phyloP scores from a whole-genome alignment of 2,113 vertebrate species.

The Columba janthina region DNA sequence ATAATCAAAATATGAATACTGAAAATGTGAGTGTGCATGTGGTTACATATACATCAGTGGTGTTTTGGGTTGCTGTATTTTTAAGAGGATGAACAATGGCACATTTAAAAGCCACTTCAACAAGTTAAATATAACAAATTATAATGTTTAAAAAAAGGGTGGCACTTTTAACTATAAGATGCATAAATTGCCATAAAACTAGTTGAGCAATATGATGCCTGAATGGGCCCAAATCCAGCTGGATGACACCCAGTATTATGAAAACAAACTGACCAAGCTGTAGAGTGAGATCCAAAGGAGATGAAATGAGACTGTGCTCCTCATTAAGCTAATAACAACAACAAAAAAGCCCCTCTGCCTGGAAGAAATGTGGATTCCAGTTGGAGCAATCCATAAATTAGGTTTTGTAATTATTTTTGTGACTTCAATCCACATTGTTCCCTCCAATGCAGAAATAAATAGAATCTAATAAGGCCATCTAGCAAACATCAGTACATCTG shows the following conservation, averaged over 20 bases:
- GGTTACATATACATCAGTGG: not conserved
- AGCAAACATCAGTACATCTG: slow-evolving; percentile 20
- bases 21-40: not conserved
- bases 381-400: slow-evolving; percentile 48
- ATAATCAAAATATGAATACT: not conserved
- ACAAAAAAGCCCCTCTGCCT: slow-evolving; percentile 16
- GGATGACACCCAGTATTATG: not conserved
- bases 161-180: not conserved
- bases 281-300: slow-evolving; percentile 23
- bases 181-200: not conserved
- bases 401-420: slow-evolving; percentile 36
- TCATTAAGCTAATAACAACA: slow-evolving; percentile 39
- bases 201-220: not conserved
- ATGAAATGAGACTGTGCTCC: slow-evolving; percentile 8
- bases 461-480: slow-evolving; percentile 11
- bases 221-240: slow-evolving; percentile 10
- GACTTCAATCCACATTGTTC: slow-evolving; percentile 10
- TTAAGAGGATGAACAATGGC: not conserved
- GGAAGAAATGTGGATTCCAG: slow-evolving; percentile 55
- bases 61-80: not conserved
- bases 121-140: not conserved
- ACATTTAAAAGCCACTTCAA: not conserved
- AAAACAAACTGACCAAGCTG: not conserved
- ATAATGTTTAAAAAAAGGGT: not conserved
- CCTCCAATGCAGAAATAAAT: slow-evolving; percentile 28